phyloP scores from a whole-genome alignment of 2,113 vertebrate genomes.

The Chroicocephalus ridibundus region DNA sequence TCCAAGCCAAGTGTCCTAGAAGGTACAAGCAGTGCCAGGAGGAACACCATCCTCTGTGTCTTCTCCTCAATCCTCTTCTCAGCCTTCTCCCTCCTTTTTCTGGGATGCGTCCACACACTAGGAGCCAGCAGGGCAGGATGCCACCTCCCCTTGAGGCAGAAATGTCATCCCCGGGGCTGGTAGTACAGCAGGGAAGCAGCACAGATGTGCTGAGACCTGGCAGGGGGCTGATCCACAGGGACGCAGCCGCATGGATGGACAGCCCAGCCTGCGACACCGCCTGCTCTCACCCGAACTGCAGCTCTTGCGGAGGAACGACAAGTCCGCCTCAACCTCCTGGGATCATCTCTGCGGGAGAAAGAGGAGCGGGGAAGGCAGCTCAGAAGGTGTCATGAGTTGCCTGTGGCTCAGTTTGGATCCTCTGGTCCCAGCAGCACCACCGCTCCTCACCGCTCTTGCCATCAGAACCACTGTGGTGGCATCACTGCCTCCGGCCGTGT shows the following conservation, averaged over 20 bases:
- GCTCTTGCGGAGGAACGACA: not conserved
- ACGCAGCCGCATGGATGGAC: not conserved
- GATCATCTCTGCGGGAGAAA: not conserved
- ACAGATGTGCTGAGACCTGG: not conserved
- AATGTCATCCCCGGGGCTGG: not conserved
- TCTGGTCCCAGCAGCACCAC: not conserved
- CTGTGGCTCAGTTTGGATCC: not conserved
- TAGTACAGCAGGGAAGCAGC: not conserved
- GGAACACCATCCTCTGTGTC: not conserved
- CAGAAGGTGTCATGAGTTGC: not conserved
- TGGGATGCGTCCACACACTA: not conserved
- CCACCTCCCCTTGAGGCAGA: not conserved
- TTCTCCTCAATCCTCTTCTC: not conserved
- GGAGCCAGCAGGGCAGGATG: not conserved
- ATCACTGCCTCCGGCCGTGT: not conserved
- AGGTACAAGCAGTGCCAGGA: not conserved
- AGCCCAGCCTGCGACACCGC: fast-evolving
- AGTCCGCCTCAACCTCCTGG: not conserved
- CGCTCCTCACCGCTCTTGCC: fast-evolving
- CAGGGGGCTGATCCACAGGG: not conserved
- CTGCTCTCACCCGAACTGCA: not conserved
- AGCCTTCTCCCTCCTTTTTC: not conserved
- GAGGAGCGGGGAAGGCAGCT: not conserved
- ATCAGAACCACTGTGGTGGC: not conserved
- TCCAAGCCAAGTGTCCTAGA: not conserved